A percentile compares a stretch with the other conserved stretches of the same genome.
These are phyloP conservation scores for Protomyctophum bolini DNA, from an alignment of 2,113 vertebrate genomes.

Conservation along the genomic window DNA sequence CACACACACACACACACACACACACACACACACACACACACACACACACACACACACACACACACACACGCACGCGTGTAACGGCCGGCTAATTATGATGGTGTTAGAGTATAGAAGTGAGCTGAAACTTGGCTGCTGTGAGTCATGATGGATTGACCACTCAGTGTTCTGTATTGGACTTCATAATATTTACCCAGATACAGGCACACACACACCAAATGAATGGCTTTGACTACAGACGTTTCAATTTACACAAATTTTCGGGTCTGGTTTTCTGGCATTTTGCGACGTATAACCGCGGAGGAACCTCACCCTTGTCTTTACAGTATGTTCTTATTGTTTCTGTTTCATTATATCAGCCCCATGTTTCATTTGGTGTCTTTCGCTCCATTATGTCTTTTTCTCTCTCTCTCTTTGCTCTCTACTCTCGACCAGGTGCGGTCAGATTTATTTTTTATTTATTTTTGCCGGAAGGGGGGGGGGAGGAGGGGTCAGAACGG, in stretches of 20 bases:
- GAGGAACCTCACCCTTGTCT: conserved; percentile 18
- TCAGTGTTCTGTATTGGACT: conserved; percentile 58
- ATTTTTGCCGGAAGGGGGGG: too few species aligned
- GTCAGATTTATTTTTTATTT: too few species aligned
- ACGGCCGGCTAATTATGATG: conserved; percentile 55
- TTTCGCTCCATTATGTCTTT: background rate
- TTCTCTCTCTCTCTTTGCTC: background rate
- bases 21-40: background rate
- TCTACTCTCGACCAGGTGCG: too few species aligned
- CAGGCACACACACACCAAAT: conserved; percentile 68
- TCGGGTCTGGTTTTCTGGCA: conserved; percentile 44
- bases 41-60: too few species aligned
- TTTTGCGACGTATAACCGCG: conserved; percentile 47
- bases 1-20: background rate
- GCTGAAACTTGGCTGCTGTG: conserved; percentile 61
- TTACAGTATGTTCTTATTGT: background rate
- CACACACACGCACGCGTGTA: background rate
- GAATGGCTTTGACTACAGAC: conserved; percentile 50
- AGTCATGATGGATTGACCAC: conserved; percentile 68
- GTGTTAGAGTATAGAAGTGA: conserved; percentile 52
- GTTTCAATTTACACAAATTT: conserved; percentile 71
- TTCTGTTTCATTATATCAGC: background rate
- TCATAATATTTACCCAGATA: conserved; percentile 77
- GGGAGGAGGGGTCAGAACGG: too few species aligned
- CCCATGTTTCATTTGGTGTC: background rate